These are phyloP conservation scores for Sitodiplosis mosellana DNA, from an alignment of 1,140 invertebrate species.

Conservation along the genomic window DNA sequence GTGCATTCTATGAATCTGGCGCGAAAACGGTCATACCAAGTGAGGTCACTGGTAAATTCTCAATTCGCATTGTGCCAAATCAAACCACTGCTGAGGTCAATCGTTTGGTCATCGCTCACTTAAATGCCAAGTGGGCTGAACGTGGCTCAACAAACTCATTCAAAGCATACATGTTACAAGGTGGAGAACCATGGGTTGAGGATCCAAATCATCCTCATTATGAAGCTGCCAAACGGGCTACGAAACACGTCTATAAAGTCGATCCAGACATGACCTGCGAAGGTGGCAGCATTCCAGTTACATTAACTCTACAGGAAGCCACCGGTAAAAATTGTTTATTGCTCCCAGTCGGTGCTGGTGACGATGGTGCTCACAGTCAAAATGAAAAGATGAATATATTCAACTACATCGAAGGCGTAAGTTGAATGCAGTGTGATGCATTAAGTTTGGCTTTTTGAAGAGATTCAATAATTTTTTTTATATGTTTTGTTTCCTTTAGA, in stretches of 20 bases:
- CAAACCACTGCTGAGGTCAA: constrained; percentile 64
- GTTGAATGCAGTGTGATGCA: constrained; percentile 14
- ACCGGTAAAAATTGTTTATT: constrained; percentile 87
- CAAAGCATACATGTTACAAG: constrained; percentile 56
- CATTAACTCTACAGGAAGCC: constrained; percentile 72
- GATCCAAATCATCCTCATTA: constrained; percentile 86
- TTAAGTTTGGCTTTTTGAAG: constrained; percentile 1
- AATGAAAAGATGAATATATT: constrained; percentile 88
- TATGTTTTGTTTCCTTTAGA: constrained; percentile 39
- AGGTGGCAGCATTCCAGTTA: constrained; percentile 91
- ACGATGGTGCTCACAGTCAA: constrained; percentile 96
- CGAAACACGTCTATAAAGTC: constrained; percentile 74
- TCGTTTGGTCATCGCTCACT: constrained; percentile 50
- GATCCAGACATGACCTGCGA: constrained; percentile 90
- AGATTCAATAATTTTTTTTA: not conserved
- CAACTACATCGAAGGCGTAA: constrained; percentile 90
- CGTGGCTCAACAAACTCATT: constrained; percentile 73
- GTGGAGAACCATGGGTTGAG: constrained; percentile 78
- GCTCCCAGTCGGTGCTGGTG: constrained; percentile 75
- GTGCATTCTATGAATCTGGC: constrained; percentile 77
- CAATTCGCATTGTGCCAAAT: constrained; percentile 82
- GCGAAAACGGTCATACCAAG: constrained; percentile 90
- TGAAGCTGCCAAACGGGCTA: constrained; percentile 68
- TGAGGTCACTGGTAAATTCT: constrained; percentile 93
- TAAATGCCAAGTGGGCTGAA: constrained; percentile 49